Percentiles rank a stretch among this genome's conserved stretches.
Conservation (phyloP, 2,113 vertebrate species). For the Myrmophylax atrothorax region DNA sequence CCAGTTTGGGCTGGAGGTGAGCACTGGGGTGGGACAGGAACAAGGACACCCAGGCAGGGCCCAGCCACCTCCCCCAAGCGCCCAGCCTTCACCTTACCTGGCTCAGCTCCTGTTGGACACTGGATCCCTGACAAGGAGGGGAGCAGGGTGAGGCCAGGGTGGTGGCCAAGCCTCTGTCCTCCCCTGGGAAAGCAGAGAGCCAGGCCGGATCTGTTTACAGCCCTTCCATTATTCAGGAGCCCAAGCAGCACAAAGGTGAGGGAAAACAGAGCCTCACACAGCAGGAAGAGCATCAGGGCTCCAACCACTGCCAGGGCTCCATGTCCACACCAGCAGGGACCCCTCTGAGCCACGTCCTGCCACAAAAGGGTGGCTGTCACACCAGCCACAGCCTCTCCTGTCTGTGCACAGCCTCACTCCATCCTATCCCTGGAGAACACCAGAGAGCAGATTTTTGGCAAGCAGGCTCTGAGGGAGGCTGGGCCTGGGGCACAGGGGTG, state of each 20-base stretch:
- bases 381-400: neutral
- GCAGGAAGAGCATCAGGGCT: neutral
- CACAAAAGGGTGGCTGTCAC: accelerated
- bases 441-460: neutral
- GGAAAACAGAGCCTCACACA: neutral
- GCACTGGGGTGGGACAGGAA: neutral
- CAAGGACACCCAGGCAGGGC: neutral
- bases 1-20: accelerated
- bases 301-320: accelerated
- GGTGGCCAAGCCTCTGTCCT: neutral
- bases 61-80: too few species aligned
- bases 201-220: neutral
- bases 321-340: neutral
- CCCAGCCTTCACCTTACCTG: neutral
- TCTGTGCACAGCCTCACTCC: neutral
- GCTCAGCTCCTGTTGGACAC: neutral
- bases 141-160: neutral
- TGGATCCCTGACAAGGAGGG: neutral
- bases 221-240: constrained; percentile 30
- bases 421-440: neutral
- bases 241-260: neutral
- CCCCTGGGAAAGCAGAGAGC: neutral
- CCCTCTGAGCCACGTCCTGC: accelerated
- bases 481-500: neutral
- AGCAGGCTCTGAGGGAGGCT: neutral